These are phyloP conservation scores for Neoniphon sammara DNA, from an alignment of 2,797 vertebrate genomes.

Conservation along the genomic window DNA sequence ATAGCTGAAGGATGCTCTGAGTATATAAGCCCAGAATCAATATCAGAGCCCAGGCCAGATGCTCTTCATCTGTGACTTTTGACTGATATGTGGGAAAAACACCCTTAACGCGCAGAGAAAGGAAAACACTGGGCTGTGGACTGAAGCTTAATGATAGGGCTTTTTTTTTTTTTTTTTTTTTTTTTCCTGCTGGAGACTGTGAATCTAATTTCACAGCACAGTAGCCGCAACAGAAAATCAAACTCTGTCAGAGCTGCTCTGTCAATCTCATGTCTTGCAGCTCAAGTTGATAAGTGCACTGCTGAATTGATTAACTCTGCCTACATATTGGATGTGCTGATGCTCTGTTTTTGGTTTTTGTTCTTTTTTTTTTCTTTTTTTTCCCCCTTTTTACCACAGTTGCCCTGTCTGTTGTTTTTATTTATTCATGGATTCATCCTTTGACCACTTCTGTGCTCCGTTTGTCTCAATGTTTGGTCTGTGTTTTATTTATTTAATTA, in stretches of 20 bases:
- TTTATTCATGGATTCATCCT: constrained; percentile 36
- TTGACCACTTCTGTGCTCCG: constrained; percentile 14
- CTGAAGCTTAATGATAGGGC: constrained; percentile 76
- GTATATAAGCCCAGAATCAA: constrained; percentile 82
- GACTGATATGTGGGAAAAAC: constrained; percentile 81
- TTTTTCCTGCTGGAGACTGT: constrained; percentile 76
- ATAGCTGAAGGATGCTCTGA: constrained; percentile 79
- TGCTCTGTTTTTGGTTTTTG: constrained; percentile 48
- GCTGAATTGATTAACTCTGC: constrained; percentile 82
- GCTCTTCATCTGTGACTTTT: constrained; percentile 80
- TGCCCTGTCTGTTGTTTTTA: constrained; percentile 1
- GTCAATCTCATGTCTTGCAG: constrained; percentile 81
- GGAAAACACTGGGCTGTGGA: constrained; percentile 75
- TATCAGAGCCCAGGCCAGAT: constrained; percentile 76
- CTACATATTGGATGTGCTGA: constrained; percentile 73
- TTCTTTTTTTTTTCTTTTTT: background rate
- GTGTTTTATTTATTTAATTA: background rate
- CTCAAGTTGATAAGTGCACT: constrained; percentile 80
- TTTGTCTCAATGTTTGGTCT: constrained; percentile 21
- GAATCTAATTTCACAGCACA: constrained; percentile 87
- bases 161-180: constrained; percentile 21
- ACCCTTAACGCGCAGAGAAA: constrained; percentile 68
- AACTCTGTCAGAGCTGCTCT: constrained; percentile 81
- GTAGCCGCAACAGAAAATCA: constrained; percentile 84
- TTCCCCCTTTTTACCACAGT: constrained; percentile 16